Base-by-base conservation (phyloP, 2,113 vertebrate genomes). In the Hiodon alosoides region DNA sequence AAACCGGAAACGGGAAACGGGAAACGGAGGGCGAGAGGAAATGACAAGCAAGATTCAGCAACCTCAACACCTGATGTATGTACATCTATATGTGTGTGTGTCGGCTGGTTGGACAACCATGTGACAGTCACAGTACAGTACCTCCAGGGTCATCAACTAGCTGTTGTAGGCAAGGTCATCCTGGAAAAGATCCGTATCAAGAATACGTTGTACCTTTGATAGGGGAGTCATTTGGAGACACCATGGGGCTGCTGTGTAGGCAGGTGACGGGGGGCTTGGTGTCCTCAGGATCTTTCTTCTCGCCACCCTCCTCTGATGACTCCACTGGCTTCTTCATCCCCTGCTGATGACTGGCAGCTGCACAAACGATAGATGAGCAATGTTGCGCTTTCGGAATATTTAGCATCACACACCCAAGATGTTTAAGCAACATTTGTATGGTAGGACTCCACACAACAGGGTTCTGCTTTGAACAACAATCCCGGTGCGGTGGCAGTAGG, bases 201-300 rank as follows among this genome's bases (percentile, higher is more conserved):
- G 16, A 52, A 11, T 48, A 51, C 1, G 31, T 1, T 10, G 0
- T 83, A 97, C 97, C 95, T 94, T 96, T 98, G 75, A 90, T 93
- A 1, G 94, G 96, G 54, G 95, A 97, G 53, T 91, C 90, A 78
- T 97, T 94, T 51, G 95, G 96, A 51, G 96, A 98, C 52, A 90
- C 91, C 0, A 94, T 92, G 16, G 95, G 96, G 81, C 93, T 97
- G 79, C 93, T 95, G 84, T 95, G 95, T 61, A 93, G 84, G 61
- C 94, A 97, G 0, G 94, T 97, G n/a, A 90, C 82, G 81, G 89
- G 85, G 76, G 94, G 95, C 76, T 94, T 60, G 0, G 89, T 87
- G 81, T 96, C 96, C 17, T 98, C 96, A 61, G 89, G 79, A 17
- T 90, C 89, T 67, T 92, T 95, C 88, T 94, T 96, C 79, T 81